These are phyloP conservation scores for Tetraodon nigroviridis DNA, from an alignment of 2,113 vertebrate genomes.

Conservation along the genomic window DNA sequence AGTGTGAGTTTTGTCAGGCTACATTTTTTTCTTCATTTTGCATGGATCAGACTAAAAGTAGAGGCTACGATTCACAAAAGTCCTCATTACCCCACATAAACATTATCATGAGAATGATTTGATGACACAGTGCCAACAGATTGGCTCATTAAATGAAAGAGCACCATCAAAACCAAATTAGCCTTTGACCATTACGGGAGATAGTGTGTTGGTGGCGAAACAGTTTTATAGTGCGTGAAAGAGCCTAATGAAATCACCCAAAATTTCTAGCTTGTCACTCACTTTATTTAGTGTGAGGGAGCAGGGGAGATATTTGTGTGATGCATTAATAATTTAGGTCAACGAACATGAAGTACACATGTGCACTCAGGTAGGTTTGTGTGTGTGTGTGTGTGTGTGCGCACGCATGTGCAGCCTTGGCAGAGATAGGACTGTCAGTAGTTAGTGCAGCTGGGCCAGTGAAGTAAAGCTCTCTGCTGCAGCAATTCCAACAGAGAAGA, in stretches of 20 bases:
- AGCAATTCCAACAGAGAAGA: too few species aligned
- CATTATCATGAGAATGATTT: slow-evolving; percentile 22
- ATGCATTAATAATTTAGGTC: slow-evolving; percentile 41
- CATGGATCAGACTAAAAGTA: too few species aligned
- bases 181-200: slow-evolving; percentile 13
- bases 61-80: neutral
- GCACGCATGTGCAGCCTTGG: neutral
- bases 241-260: slow-evolving; percentile 20
- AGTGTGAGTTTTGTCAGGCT: too few species aligned
- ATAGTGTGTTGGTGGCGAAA: slow-evolving; percentile 9
- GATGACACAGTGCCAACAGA: slow-evolving; percentile 35
- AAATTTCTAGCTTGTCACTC: slow-evolving; percentile 31
- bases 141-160: slow-evolving; percentile 50
- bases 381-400: neutral
- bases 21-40: too few species aligned
- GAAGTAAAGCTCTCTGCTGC: too few species aligned
- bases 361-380: slow-evolving; percentile 2
- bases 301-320: slow-evolving; percentile 25
- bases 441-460: too few species aligned
- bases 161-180: slow-evolving; percentile 48
- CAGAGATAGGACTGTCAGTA: neutral
- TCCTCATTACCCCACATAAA: slow-evolving; percentile 31
- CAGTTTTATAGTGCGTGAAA: neutral
- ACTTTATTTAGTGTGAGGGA: slow-evolving; percentile 20
- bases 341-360: slow-evolving; percentile 8